These are phyloP conservation scores for Brachionus koreanus DNA, from an alignment of 1,140 invertebrate genomes.

Conservation along the genomic window DNA sequence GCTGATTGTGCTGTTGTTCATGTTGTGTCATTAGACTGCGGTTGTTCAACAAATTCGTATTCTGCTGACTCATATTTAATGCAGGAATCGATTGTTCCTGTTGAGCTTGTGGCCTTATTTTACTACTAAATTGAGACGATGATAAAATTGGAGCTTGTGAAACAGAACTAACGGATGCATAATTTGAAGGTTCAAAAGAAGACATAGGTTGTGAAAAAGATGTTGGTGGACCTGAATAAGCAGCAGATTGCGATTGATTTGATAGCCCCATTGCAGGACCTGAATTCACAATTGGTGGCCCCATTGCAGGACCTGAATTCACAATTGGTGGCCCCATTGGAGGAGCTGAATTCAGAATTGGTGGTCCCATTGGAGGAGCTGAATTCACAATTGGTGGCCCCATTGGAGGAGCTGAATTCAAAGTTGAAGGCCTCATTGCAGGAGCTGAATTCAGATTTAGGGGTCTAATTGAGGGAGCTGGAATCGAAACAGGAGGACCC, in stretches of 20 bases:
- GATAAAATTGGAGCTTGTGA: too few relatives aligned
- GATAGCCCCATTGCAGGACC: too few relatives aligned
- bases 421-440: too few relatives aligned
- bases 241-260: not conserved
- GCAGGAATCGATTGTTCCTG: not conserved
- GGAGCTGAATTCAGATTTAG: not conserved
- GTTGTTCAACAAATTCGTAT: not conserved
- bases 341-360: too few relatives aligned
- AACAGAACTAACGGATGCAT: not conserved
- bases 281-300: too few relatives aligned
- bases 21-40: not conserved
- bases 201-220: not conserved
- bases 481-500: not conserved
- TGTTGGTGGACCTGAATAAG: not conserved
- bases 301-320: too few relatives aligned
- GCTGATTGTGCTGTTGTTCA: not conserved
- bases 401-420: too few relatives aligned
- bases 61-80: not conserved
- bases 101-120: not conserved
- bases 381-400: too few relatives aligned
- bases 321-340: too few relatives aligned
- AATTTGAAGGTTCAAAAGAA: not conserved
- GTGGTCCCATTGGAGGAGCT: too few relatives aligned
- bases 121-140: too few relatives aligned
- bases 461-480: not conserved